A percentile compares a stretch with the other conserved stretches of the same genome.
Evolutionary conservation across 2,113 vertebrate genomes (phyloP).

Genomic region (Halcyon senegalensis): DNA sequence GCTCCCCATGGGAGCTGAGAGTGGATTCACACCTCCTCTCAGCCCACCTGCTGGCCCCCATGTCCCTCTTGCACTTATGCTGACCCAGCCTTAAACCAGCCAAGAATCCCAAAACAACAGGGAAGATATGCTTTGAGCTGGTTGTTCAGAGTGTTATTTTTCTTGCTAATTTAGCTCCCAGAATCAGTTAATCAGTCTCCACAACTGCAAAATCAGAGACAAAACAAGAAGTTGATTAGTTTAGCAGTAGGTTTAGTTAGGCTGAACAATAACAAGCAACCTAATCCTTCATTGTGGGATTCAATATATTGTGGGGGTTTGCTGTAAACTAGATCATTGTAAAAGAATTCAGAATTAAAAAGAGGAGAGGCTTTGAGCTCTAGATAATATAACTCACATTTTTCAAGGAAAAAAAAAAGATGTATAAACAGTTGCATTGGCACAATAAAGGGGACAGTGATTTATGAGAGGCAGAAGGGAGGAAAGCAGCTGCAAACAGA

Average conservation of each 20-base stretch:
- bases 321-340: background rate
- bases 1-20: background rate
- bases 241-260: background rate
- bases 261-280: background rate
- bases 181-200: background rate
- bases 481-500: background rate
- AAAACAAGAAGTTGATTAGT: background rate
- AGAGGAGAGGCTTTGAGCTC: background rate
- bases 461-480: background rate
- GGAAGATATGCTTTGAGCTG: background rate
- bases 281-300: background rate
- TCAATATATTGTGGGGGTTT: background rate
- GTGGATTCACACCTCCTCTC: background rate
- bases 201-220: background rate
- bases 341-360: background rate
- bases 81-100: background rate
- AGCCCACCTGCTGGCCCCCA: background rate
- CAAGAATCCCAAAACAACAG: background rate
- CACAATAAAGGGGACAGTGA: background rate
- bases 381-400: background rate
- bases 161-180: background rate
- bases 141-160: background rate
- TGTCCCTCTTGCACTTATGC: accelerated
- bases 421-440: background rate
- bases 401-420: background rate